These are phyloP conservation scores for Rhadinocentrus ornatus DNA, from an alignment of 2,797 vertebrate species.

Conservation along the genomic window DNA sequence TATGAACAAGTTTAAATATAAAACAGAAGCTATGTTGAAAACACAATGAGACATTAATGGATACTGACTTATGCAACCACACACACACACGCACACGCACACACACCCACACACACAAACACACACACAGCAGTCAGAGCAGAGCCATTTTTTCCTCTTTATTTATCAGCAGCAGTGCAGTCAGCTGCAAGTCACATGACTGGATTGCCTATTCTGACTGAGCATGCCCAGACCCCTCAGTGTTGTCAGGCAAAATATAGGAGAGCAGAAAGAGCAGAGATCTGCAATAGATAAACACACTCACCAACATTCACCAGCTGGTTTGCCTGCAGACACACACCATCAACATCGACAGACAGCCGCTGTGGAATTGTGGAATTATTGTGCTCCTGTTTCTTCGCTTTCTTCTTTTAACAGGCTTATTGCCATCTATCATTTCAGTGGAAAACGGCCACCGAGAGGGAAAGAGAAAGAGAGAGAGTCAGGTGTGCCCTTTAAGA, in stretches of 20 bases:
- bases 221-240: slow-evolving; percentile 84
- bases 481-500: slow-evolving; percentile 76
- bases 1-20: neutral
- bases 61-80: slow-evolving; percentile 28
- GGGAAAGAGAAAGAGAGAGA: slow-evolving; percentile 38
- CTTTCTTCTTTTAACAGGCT: slow-evolving; percentile 30
- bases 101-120: slow-evolving; percentile 21
- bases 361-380: slow-evolving; percentile 20
- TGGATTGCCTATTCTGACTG: slow-evolving; percentile 69
- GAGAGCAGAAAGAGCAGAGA: slow-evolving; percentile 80
- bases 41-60: slow-evolving; percentile 15
- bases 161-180: slow-evolving; percentile 77
- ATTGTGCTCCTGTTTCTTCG: slow-evolving; percentile 14
- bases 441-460: slow-evolving; percentile 48
- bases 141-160: slow-evolving; percentile 49
- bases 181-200: slow-evolving; percentile 88
- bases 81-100: slow-evolving; percentile 7
- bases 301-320: slow-evolving; percentile 59
- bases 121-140: slow-evolving; percentile 26
- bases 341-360: slow-evolving; percentile 27
- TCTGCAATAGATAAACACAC: slow-evolving; percentile 87
- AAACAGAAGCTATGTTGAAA: slow-evolving; percentile 3
- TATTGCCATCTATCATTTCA: slow-evolving; percentile 56
- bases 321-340: slow-evolving; percentile 50
- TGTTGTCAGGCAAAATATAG: slow-evolving; percentile 89